A percentile compares a stretch with the other conserved stretches of the same genome.
phyloP scores from a whole-genome alignment of 2,888 invertebrate species.

The Cephus nigrinus region DNA sequence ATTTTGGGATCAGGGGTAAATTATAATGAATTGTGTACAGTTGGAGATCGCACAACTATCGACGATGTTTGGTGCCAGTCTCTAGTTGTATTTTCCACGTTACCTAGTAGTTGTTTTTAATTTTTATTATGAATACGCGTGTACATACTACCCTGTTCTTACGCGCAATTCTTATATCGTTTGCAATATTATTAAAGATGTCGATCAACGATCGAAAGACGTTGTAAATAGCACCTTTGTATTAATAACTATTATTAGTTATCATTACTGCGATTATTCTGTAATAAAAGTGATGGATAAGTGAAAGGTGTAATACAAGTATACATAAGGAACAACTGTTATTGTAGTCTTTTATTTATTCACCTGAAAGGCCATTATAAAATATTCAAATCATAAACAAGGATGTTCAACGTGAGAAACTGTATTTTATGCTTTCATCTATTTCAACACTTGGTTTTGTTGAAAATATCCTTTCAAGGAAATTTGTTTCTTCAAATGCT shows the following conservation, averaged over 20 bases:
- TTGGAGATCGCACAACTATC: background rate
- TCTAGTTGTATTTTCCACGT: slow-evolving; percentile 36
- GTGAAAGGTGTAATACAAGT: slow-evolving; percentile 21
- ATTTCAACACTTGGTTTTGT: background rate
- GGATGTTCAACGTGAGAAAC: background rate
- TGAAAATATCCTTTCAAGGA: background rate
- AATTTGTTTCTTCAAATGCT: background rate
- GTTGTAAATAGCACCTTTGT: slow-evolving; percentile 40
- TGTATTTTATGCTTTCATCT: background rate
- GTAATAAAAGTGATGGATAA: slow-evolving; percentile 11
- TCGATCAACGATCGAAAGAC: slow-evolving; percentile 26
- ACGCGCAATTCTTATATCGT: slow-evolving; percentile 32
- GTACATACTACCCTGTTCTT: slow-evolving; percentile 40
- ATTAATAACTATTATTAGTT: slow-evolving; percentile 25
- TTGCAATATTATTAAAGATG: slow-evolving; percentile 38
- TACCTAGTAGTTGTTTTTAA: slow-evolving; percentile 28
- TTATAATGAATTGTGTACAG: background rate
- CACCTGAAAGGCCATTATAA: background rate
- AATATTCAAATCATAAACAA: background rate
- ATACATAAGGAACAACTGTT: background rate
- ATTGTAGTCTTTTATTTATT: background rate
- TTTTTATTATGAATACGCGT: slow-evolving; percentile 33
- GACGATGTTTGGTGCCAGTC: slow-evolving; percentile 15
- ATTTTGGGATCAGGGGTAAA: background rate
- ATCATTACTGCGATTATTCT: slow-evolving; percentile 24